phyloP scores from a whole-genome alignment of 2,888 invertebrate genomes.

The Acronicta alni region DNA sequence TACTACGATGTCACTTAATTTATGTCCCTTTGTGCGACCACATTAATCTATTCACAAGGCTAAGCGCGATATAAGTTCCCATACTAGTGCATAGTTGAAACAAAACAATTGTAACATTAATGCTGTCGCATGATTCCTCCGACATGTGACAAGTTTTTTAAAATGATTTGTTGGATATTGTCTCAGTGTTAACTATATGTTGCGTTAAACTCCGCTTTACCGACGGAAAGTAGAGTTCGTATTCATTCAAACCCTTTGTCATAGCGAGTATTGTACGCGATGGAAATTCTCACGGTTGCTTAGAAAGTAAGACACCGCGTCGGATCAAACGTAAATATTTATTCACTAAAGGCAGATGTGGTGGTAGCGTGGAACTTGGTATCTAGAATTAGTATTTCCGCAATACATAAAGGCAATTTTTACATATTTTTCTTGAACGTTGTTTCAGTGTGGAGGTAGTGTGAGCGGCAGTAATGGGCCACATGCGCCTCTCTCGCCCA shows the following conservation, averaged over 20 bases:
- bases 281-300: slow-evolving; percentile 63
- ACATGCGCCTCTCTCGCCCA: slow-evolving; percentile 86
- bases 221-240: slow-evolving; percentile 54
- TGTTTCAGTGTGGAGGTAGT: slow-evolving; percentile 82
- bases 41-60: slow-evolving; percentile 57
- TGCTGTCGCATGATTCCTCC: slow-evolving; percentile 49
- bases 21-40: slow-evolving; percentile 63
- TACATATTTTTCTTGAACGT: slow-evolving; percentile 66
- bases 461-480: slow-evolving; percentile 85
- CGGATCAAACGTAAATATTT: slow-evolving; percentile 63
- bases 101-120: slow-evolving; percentile 56
- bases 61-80: slow-evolving; percentile 47
- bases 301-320: slow-evolving; percentile 65
- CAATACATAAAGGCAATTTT: slow-evolving; percentile 62
- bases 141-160: slow-evolving; percentile 58
- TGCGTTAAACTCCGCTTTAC: slow-evolving; percentile 32
- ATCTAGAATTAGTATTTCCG: slow-evolving; percentile 52
- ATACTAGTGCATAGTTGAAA: slow-evolving; percentile 52
- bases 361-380: slow-evolving; percentile 38
- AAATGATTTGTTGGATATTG: slow-evolving; percentile 63
- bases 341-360: slow-evolving; percentile 58
- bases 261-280: slow-evolving; percentile 39
- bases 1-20: slow-evolving; percentile 60
- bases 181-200: slow-evolving; percentile 44
- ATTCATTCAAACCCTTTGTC: slow-evolving; percentile 42